Evolutionary conservation across 2,797 vertebrate species (phyloP).

Genomic region (Hydrocynus forskahlii): DNA sequence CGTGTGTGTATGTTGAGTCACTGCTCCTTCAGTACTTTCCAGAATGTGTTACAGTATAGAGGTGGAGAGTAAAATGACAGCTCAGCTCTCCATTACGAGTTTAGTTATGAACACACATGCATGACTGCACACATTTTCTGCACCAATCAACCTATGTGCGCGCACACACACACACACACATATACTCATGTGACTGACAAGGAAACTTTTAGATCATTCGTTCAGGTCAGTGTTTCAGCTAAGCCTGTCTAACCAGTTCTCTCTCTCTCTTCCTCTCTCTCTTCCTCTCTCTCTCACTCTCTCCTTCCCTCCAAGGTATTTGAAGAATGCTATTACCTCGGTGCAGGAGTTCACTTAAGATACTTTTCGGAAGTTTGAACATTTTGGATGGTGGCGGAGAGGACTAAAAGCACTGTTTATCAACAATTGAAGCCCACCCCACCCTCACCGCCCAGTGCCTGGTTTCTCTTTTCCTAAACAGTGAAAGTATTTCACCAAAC

Average conservation of each 20-base stretch:
- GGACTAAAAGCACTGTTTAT: too few relatives aligned
- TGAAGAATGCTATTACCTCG: slow-evolving; percentile 36
- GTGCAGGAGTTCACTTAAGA: slow-evolving; percentile 6
- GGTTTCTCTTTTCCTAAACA: too few relatives aligned
- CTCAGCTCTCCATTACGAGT: background rate
- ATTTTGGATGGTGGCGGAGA: too few relatives aligned
- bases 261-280: slow-evolving; percentile 17
- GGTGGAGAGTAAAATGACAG: background rate
- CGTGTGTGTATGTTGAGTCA: background rate
- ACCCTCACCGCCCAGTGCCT: too few relatives aligned
- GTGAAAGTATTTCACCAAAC: too few relatives aligned
- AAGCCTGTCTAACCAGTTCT: slow-evolving; percentile 52
- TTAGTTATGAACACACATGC: background rate
- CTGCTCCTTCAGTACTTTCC: background rate
- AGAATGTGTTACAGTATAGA: background rate
- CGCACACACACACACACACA: slow-evolving; percentile 5
- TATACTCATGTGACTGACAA: background rate
- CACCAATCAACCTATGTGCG: background rate
- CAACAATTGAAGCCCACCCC: too few relatives aligned
- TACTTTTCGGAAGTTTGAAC: background rate
- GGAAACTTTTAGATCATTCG: background rate
- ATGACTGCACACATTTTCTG: background rate
- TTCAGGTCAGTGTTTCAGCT: slow-evolving; percentile 34
- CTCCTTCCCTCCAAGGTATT: slow-evolving; percentile 15
- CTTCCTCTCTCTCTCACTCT: slow-evolving; percentile 13